Base-by-base conservation (phyloP, 2,797 vertebrate species). In the Acrossocheilus wenchowensis region DNA sequence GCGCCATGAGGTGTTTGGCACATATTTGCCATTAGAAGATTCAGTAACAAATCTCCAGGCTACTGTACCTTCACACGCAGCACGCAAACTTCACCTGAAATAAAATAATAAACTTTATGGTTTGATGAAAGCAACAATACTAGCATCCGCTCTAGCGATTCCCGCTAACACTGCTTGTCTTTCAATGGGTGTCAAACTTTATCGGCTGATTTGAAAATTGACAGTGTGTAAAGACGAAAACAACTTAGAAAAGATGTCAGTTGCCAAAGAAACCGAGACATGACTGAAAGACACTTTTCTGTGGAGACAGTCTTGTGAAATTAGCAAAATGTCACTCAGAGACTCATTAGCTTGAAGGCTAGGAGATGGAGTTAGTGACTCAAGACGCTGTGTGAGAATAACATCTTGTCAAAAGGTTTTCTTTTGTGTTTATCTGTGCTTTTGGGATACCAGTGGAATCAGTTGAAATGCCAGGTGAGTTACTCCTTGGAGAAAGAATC, bases 251-350 rank as follows among this genome's bases (percentile, higher is more conserved):
- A 88, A 78, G 39, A 68, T 64, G 72, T 74, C 72, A 78, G 81
- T 30, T 88, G 78, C 78, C 84, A 88, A 83, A 78, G 39, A 48
- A 77, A 66, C 81, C 48, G 45, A 87, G 41, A 71, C 45, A 78
- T 54, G 54, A 79, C 86, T 77, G 78, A 84, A 84, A 52, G 30
- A 81, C 43, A 72, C 43, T 74, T 86, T 81, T 87, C 74, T 82
- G 72, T 82, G 30, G 71, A 81, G 81, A 69, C 39, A 39, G 41
- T 83, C 86, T 81, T 68, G 81, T 81, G 78, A 89, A 89, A 86
- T 89, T 86, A 86, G 84, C 68, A 21, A 84, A 81, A 83, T 66
- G 81, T 89, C 86, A 89, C 71, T 89, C 87, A 84, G 39, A 84
- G 43, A 84, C 26, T 83, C 81, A 82, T 82, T 89, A 87, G 84